Base-by-base conservation (phyloP, 2,888 invertebrate genomes). In the Euproctis similis region DNA sequence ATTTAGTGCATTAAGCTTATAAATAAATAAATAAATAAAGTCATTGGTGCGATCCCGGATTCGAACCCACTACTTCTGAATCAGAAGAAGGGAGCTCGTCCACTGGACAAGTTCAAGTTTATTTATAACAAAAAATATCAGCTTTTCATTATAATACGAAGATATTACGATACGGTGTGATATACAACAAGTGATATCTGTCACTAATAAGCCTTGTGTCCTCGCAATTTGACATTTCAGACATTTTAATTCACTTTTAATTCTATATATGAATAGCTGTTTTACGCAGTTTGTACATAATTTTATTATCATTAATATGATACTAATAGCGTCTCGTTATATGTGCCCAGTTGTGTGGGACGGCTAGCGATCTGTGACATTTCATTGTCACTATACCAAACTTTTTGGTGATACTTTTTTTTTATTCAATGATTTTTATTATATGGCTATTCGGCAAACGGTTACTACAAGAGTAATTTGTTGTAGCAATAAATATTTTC, bases 191-290 rank as follows among this genome's bases (percentile, higher is more conserved):
- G 40, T 36, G 39, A 57, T 53, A 59, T 57, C 49, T 51, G 51
- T 52, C 56, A 55, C 61, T 76, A 77, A 74, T 72, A 74, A 65
- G 67, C 69, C 54, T 60, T 57, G 58, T 59, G 70, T 73, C 70
- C 76, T 72, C 69, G 69, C 72, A 72, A 75, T 80, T 80, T 72
- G 77, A 77, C 73, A 73, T 80, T 78, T 81, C 70, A 75, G 77
- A 75, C 71, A 64, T 73, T 78, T 73, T 77, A 81, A 82, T 78
- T 70, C 59, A 65, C 59, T 70, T 78, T 74, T 80, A 78, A 81
- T 81, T 69, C 63, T 57, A 67, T 55, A 72, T 70, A 74, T 77
- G 80, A 80, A 80, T 78, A 69, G 71, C 57, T 63, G 63, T 75
- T 78, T 81, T 81, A 81, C 73, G 72, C 71, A 63, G 66, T 73